These are phyloP conservation scores for Agrypnus murinus DNA, from an alignment of 2,888 invertebrate species.

Conservation along the genomic window DNA sequence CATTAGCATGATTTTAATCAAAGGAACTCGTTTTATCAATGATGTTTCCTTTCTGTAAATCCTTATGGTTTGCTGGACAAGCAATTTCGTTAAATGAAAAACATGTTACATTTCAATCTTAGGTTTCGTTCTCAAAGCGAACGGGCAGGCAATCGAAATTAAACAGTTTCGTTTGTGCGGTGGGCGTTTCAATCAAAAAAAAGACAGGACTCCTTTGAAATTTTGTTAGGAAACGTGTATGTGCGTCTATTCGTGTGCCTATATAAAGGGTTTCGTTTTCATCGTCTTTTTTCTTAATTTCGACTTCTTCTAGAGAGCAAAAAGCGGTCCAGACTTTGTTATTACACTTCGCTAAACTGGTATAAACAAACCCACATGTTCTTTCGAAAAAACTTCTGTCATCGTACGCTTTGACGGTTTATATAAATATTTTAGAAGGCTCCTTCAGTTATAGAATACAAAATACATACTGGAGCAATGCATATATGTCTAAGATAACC, in stretches of 20 bases:
- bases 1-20: conserved; percentile 3
- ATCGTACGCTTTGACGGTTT: conserved; percentile 51
- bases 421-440: conserved; percentile 54
- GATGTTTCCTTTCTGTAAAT: not conserved
- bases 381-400: conserved; percentile 39
- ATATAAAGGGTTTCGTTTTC: conserved; percentile 9
- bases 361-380: conserved; percentile 45
- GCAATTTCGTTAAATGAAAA: conserved; percentile 18
- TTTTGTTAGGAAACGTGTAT: conserved; percentile 27
- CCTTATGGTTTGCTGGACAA: conserved; percentile 13
- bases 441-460: conserved; percentile 25
- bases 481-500: conserved; percentile 54
- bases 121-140: conserved; percentile 21
- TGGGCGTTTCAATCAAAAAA: conserved; percentile 8
- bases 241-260: not conserved
- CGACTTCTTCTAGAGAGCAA: conserved; percentile 29
- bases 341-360: conserved; percentile 45
- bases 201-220: conserved; percentile 26
- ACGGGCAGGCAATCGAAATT: conserved; percentile 19
- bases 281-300: conserved; percentile 17
- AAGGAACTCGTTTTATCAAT: not conserved
- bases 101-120: conserved; percentile 22
- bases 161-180: conserved; percentile 3
- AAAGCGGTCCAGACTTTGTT: conserved; percentile 41
- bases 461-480: conserved; percentile 53